Conservation (phyloP, 2,113 vertebrate genomes). For the Oceanites oceanicus region DNA sequence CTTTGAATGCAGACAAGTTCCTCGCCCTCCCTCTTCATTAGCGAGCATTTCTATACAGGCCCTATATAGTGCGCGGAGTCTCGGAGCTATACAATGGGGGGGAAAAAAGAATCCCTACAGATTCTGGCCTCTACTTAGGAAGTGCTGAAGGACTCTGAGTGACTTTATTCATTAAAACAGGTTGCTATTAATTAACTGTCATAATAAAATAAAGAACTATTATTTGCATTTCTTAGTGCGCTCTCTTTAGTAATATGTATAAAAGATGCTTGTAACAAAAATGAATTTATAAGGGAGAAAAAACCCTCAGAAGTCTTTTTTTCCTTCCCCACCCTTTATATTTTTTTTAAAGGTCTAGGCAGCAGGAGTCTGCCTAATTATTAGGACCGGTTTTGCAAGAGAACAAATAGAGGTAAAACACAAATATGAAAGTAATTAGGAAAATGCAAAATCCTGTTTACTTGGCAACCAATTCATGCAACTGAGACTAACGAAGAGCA, state of each 20-base stretch:
- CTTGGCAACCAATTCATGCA: conserved; percentile 66
- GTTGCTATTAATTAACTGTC: conserved; percentile 90
- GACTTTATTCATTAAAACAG: conserved; percentile 90
- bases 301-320: conserved; percentile 33
- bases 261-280: conserved; percentile 83
- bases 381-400: conserved; percentile 67
- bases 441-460: conserved; percentile 73
- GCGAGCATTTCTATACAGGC: conserved; percentile 87
- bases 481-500: conserved; percentile 66
- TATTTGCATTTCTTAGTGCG: conserved; percentile 82
- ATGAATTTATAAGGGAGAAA: conserved; percentile 71
- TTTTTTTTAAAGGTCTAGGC: conserved; percentile 56
- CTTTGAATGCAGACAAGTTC: conserved; percentile 87
- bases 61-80: conserved; percentile 77
- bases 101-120: conserved; percentile 80
- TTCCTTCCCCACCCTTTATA: neutral
- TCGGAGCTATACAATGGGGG: conserved; percentile 78
- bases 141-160: conserved; percentile 84
- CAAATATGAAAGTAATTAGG: conserved; percentile 80
- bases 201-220: conserved; percentile 89
- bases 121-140: conserved; percentile 83
- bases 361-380: conserved; percentile 75
- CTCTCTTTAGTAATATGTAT: conserved; percentile 79
- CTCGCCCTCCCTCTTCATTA: conserved; percentile 88
- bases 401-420: conserved; percentile 74